phyloP scores from a whole-genome alignment of 2,113 vertebrate genomes.

The Salvelinus fontinalis region DNA sequence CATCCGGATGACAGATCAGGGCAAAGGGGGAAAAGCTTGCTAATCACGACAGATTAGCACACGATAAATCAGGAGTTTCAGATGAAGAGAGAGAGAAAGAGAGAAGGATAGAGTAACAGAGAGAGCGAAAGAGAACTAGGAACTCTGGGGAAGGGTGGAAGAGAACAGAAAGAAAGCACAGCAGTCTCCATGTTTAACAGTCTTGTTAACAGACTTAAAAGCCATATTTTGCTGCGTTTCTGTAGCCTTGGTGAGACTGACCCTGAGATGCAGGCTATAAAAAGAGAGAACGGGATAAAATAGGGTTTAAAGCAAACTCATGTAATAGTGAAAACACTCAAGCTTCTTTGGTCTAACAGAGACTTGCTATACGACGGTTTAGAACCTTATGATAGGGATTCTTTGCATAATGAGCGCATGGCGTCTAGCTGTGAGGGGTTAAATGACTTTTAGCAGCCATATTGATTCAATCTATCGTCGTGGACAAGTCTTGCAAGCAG shows the following conservation, averaged over 20 bases:
- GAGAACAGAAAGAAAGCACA: not conserved
- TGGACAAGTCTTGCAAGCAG: too few relatives aligned
- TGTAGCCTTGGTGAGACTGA: not conserved
- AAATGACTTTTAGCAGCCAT: too few relatives aligned
- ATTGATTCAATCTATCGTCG: too few relatives aligned
- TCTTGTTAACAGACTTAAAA: not conserved
- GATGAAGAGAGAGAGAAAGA: not conserved
- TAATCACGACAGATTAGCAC: constrained; percentile 5
- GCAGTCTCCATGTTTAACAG: not conserved
- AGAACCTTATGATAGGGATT: not conserved
- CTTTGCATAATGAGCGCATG: not conserved
- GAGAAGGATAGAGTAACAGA: not conserved
- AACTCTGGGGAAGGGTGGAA: not conserved
- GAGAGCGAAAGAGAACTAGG: not conserved
- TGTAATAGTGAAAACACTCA: not conserved
- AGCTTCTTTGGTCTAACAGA: not conserved
- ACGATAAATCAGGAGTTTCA: not conserved
- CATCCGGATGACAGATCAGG: constrained; percentile 2
- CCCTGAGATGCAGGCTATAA: not conserved
- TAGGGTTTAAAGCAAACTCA: not conserved
- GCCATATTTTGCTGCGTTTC: not conserved
- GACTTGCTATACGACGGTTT: not conserved
- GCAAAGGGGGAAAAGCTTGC: not conserved
- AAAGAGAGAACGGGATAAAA: not conserved
- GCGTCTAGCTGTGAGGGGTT: not conserved